phyloP scores from a whole-genome alignment of 2,888 invertebrate genomes.

The Adelognathus sp. region DNA sequence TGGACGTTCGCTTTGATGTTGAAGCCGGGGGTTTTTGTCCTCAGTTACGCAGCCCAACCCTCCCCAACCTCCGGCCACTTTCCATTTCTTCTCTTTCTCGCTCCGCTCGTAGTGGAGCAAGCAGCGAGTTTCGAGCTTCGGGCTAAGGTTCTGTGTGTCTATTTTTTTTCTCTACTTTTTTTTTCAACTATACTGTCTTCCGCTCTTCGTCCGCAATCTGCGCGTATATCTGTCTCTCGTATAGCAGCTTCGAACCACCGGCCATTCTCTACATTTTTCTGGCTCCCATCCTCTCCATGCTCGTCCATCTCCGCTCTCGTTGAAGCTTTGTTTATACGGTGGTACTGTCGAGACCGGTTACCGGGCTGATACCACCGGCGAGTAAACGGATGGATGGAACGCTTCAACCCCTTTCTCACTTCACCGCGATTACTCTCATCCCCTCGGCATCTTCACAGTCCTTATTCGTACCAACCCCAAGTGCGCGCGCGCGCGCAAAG shows the following conservation, averaged over 20 bases:
- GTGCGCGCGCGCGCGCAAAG: not conserved
- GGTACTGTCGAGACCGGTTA: constrained; percentile 17
- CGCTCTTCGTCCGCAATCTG: constrained; percentile 35
- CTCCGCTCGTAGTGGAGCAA: not conserved
- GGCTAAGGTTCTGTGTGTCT: constrained; percentile 6
- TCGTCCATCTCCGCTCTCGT: not conserved
- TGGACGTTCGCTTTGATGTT: constrained; percentile 57
- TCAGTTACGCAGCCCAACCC: constrained; percentile 52
- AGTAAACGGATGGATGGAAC: constrained; percentile 44
- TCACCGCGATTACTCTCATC: constrained; percentile 38
- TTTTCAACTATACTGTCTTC: constrained; percentile 50
- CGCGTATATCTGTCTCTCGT: not conserved
- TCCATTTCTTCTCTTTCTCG: constrained; percentile 34
- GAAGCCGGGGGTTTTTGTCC: constrained; percentile 40
- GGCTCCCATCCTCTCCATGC: not conserved
- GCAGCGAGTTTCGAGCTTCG: constrained; percentile 1
- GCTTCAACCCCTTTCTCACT: constrained; percentile 25
- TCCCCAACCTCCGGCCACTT: constrained; percentile 48
- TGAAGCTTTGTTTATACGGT: constrained; percentile 42
- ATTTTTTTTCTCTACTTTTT: constrained; percentile 58
- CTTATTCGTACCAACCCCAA: not conserved
- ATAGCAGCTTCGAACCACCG: constrained; percentile 35
- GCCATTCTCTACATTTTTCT: constrained; percentile 29
- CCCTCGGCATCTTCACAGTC: not conserved
- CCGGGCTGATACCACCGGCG: constrained; percentile 34